Evolutionary conservation across 2,888 invertebrate species (phyloP).

Genomic region (Lingula anatina): DNA sequence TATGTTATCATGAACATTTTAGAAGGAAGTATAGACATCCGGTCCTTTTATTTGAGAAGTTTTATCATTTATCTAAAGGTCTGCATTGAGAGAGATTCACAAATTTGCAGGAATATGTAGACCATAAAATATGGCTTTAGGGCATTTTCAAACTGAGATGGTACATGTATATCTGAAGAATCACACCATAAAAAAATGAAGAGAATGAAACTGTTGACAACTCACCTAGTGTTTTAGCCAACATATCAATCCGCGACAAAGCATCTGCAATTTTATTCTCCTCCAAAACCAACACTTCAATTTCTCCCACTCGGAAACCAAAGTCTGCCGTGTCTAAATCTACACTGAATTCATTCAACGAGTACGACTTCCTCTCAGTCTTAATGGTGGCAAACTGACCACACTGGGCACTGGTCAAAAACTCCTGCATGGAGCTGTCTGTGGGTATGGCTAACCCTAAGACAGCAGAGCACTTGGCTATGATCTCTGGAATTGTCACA

Average conservation of each 20-base stretch:
- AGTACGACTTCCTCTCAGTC: slow-evolving; percentile 27
- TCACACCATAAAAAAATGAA: too few species aligned
- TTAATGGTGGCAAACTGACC: slow-evolving; percentile 28
- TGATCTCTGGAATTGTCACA: slow-evolving; percentile 15
- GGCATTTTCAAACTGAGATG: too few species aligned
- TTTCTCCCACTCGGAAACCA: slow-evolving; percentile 33
- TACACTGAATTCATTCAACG: slow-evolving; percentile 20
- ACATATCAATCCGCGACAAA: slow-evolving; percentile 20
- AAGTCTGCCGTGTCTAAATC: slow-evolving; percentile 31
- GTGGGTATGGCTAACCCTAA: slow-evolving; percentile 10
- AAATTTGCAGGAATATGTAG: too few species aligned
- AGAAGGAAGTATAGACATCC: too few species aligned
- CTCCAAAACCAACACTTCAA: slow-evolving; percentile 24
- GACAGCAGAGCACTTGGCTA: slow-evolving; percentile 8
- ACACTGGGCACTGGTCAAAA: not conserved
- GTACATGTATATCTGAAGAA: too few species aligned
- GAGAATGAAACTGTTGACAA: too few species aligned
- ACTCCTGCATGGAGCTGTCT: not conserved
- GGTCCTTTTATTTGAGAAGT: too few species aligned
- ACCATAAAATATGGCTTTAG: too few species aligned
- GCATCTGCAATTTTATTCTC: slow-evolving; percentile 17
- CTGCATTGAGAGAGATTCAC: too few species aligned
- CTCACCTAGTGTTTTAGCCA: slow-evolving; percentile 29
- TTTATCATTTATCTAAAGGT: too few species aligned
- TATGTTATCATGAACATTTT: too few species aligned